A percentile compares a stretch with the other conserved stretches of the same genome.
Conservation (phyloP, 2,888 invertebrate species). For the Hirtodrosophila trivittata region DNA sequence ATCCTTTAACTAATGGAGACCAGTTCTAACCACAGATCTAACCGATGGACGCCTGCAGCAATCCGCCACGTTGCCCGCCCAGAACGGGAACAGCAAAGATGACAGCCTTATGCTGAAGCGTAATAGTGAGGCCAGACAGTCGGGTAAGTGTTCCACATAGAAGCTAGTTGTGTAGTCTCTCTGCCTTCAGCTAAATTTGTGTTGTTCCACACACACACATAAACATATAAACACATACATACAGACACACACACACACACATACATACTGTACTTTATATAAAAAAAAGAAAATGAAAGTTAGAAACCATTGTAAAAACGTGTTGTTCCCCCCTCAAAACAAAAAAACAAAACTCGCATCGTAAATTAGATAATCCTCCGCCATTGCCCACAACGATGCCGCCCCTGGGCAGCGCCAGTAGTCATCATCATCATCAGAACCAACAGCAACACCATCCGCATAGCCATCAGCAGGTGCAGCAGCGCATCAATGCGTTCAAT, state of each 20-base stretch:
- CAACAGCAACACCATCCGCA: constrained; percentile 42
- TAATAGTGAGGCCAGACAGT: constrained; percentile 81
- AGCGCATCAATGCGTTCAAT: constrained; percentile 80
- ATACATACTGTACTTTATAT: constrained; percentile 26
- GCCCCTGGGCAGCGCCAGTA: constrained; percentile 74
- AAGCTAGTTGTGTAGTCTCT: constrained; percentile 1
- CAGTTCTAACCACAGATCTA: constrained; percentile 64
- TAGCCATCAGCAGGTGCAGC: constrained; percentile 71
- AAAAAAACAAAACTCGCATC: constrained; percentile 18
- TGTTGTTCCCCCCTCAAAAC: constrained; percentile 43
- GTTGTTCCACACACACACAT: constrained; percentile 46
- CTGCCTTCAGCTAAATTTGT: constrained; percentile 46
- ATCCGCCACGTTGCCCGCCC: constrained; percentile 79
- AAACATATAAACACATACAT: constrained; percentile 29
- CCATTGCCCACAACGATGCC: constrained; percentile 84
- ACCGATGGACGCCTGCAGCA: constrained; percentile 72
- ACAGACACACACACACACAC: constrained; percentile 25
- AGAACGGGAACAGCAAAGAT: constrained; percentile 82
- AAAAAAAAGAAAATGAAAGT: constrained; percentile 25
- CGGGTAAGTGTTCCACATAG: constrained; percentile 72
- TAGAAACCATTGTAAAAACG: constrained; percentile 53
- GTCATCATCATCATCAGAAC: constrained; percentile 53
- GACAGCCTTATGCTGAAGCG: constrained; percentile 76
- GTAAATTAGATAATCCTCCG: constrained; percentile 83
- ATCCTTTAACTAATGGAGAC: not conserved